phyloP scores from a whole-genome alignment of 1,140 invertebrate genomes.

The Solen grandis region DNA sequence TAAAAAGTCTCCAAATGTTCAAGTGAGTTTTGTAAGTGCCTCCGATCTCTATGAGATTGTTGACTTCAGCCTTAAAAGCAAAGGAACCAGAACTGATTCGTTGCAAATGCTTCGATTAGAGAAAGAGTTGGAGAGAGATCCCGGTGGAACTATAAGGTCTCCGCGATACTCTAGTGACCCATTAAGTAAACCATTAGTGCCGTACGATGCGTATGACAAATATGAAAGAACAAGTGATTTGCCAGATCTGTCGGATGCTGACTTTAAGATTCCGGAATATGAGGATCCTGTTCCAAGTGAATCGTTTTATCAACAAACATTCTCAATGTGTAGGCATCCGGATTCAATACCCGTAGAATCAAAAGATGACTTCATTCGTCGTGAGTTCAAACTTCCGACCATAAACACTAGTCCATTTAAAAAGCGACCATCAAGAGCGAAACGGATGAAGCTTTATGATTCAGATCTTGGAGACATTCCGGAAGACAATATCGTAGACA shows the following conservation, averaged over 20 bases:
- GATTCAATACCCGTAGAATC: too few relatives aligned
- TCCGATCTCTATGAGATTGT: constrained; percentile 54
- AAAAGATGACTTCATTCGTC: too few relatives aligned
- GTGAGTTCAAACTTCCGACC: not conserved
- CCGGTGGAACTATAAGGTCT: not conserved
- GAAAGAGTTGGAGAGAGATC: not conserved
- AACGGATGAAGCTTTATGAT: constrained; percentile 41
- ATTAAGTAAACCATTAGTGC: not conserved
- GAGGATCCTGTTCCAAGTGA: constrained; percentile 2
- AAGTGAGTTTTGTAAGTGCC: constrained; percentile 48
- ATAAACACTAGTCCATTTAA: constrained; percentile 17
- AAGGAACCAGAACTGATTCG: constrained; percentile 37
- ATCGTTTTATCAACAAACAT: constrained; percentile 32
- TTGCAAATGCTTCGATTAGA: constrained; percentile 32
- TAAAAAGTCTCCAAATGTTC: constrained; percentile 20
- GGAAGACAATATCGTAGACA: constrained; percentile 40
- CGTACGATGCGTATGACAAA: not conserved
- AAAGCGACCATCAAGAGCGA: constrained; percentile 23
- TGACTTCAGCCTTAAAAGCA: constrained; percentile 44
- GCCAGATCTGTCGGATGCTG: not conserved
- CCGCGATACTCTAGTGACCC: not conserved
- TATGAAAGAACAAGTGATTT: constrained; percentile 23
- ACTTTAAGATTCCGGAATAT: not conserved
- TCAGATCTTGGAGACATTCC: constrained; percentile 34
- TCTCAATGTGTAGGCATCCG: constrained; percentile 19